Percentiles rank a stretch among this genome's conserved stretches.
Evolutionary conservation across 2,888 invertebrate genomes (phyloP).

Genomic region (Ophioninae sp.): DNA sequence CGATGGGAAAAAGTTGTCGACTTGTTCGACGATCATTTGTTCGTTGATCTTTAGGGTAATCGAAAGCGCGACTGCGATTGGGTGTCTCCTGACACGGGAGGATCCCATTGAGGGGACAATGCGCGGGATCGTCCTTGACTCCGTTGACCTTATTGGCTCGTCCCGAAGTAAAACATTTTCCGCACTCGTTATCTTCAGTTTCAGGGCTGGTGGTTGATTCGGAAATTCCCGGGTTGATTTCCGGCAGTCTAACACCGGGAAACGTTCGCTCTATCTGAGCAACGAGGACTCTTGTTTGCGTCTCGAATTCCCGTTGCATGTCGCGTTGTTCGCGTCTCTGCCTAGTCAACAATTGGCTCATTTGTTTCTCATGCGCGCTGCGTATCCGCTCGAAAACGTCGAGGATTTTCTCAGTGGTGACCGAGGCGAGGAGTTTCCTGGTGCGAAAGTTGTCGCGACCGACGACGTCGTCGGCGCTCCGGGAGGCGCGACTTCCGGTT

Average conservation of each 20-base stretch:
- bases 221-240: conserved; percentile 46
- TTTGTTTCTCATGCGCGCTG: conserved; percentile 85
- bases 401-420: conserved; percentile 75
- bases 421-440: conserved; percentile 66
- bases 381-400: conserved; percentile 82
- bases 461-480: background rate
- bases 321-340: conserved; percentile 86
- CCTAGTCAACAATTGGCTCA: conserved; percentile 84
- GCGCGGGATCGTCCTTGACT: background rate
- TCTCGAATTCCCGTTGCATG: conserved; percentile 86
- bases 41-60: conserved; percentile 34
- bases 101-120: background rate
- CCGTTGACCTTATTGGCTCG: background rate
- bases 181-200: background rate
- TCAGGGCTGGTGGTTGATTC: background rate
- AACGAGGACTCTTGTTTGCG: conserved; percentile 85
- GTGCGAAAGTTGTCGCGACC: conserved; percentile 7
- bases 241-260: conserved; percentile 70
- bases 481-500: conserved; percentile 29
- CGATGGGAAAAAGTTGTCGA: conserved; percentile 75
- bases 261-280: conserved; percentile 80
- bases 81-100: background rate
- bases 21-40: conserved; percentile 70
- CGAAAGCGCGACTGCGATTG: conserved; percentile 5
- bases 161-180: background rate